Evolutionary conservation across 2,797 vertebrate genomes (phyloP).

Genomic region (Smutsia temminckii): DNA sequence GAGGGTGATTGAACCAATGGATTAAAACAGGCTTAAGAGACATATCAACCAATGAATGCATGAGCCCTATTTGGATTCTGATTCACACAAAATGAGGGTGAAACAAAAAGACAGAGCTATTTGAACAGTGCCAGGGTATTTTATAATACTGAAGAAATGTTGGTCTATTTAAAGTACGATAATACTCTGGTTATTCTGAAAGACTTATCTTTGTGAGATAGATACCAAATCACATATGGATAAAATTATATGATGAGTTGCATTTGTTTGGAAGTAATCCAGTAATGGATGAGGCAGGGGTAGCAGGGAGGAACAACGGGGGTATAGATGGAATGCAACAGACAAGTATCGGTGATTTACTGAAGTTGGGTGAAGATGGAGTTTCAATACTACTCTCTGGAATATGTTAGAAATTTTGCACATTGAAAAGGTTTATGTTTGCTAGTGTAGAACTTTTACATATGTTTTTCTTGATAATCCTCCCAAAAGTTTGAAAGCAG

Average conservation of each 20-base stretch:
- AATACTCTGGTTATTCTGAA: slow-evolving; percentile 27
- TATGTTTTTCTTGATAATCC: neutral
- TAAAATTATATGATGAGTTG: neutral
- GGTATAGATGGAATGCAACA: neutral
- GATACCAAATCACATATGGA: neutral
- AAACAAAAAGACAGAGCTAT: neutral
- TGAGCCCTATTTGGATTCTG: neutral
- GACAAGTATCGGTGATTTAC: neutral
- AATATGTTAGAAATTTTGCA: neutral
- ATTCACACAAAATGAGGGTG: neutral
- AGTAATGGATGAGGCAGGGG: neutral
- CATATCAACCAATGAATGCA: neutral
- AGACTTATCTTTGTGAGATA: slow-evolving; percentile 22
- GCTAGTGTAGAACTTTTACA: neutral
- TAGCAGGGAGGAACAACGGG: neutral
- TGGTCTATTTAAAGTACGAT: neutral
- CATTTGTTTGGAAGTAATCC: neutral
- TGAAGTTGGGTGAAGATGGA: neutral
- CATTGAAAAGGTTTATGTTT: neutral
- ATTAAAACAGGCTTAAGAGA: neutral
- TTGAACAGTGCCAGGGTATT: neutral
- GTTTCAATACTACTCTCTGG: neutral
- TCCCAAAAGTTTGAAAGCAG: neutral
- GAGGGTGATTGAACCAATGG: neutral
- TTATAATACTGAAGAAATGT: neutral